A percentile compares a stretch with the other conserved stretches of the same genome.
Conservation (phyloP, 2,888 invertebrate genomes). For the Parnassius mnemosyne region DNA sequence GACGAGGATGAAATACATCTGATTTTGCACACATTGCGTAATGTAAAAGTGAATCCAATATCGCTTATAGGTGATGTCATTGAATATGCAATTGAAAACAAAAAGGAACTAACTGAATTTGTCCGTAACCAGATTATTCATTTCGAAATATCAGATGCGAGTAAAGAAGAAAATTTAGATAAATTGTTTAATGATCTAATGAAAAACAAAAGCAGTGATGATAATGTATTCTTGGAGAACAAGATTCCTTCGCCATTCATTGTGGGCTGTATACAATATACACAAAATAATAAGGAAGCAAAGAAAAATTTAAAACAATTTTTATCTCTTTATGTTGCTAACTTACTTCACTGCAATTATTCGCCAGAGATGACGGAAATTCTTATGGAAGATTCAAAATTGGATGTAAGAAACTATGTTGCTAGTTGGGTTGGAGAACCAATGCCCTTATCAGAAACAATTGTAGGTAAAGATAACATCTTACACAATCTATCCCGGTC, state of each 20-base stretch:
- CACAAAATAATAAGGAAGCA: conserved; percentile 54
- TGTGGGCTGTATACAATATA: conserved; percentile 64
- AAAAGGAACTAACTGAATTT: conserved; percentile 51
- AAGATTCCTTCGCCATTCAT: conserved; percentile 68
- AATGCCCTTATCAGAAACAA: conserved; percentile 50
- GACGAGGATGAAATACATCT: conserved; percentile 84
- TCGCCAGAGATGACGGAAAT: conserved; percentile 72
- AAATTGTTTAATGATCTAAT: conserved; percentile 65
- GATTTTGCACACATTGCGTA: conserved; percentile 80
- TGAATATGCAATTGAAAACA: conserved; percentile 60
- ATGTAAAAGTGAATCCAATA: conserved; percentile 53
- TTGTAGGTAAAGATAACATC: conserved; percentile 49
- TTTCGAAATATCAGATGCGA: conserved; percentile 61
- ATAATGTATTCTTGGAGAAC: conserved; percentile 59
- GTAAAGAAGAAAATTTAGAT: conserved; percentile 51
- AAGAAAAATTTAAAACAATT: conserved; percentile 64
- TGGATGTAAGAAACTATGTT: conserved; percentile 73
- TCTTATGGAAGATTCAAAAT: conserved; percentile 70
- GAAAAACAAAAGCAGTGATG: conserved; percentile 54
- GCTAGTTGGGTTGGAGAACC: conserved; percentile 69
- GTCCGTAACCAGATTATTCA: conserved; percentile 60
- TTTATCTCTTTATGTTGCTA: conserved; percentile 66
- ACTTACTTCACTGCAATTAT: conserved; percentile 82
- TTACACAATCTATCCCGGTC: conserved; percentile 64
- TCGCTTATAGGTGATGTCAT: conserved; percentile 60